Conservation (phyloP, 2,888 invertebrate species). For the Dasypolia templi region DNA sequence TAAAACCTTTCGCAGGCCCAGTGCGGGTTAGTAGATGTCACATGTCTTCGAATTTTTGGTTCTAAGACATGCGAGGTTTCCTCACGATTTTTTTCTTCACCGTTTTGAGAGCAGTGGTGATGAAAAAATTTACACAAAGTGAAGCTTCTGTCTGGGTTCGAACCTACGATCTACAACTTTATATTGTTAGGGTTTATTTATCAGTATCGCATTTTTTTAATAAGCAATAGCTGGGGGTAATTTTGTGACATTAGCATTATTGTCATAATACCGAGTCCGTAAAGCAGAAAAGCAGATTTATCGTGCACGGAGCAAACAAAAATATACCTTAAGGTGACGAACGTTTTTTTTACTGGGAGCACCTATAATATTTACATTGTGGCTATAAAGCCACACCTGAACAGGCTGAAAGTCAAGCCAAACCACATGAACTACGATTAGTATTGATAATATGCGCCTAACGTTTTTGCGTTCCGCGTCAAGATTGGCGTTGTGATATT, state of each 20-base stretch:
- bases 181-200: no score
- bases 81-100: no score
- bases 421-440: background rate
- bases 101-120: no score
- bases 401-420: background rate
- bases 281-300: background rate
- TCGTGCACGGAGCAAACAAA: background rate
- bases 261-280: background rate
- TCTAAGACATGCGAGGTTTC: no score
- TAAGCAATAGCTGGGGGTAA: background rate
- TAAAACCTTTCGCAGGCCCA: no score
- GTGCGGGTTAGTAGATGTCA: no score
- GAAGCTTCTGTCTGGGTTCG: no score
- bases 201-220: background rate
- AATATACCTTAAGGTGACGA: background rate
- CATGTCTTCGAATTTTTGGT: no score
- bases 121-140: no score
- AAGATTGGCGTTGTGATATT: no score
- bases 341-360: background rate
- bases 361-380: no score
- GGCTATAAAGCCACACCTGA: background rate
- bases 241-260: background rate
- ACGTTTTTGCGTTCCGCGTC: background rate
- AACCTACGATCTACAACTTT: no score
- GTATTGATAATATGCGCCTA: background rate